Evolutionary conservation across 1,140 invertebrate species (phyloP), one percentile per base, ranked within the genome.

Genomic region (Lethrus apterus): DNA sequence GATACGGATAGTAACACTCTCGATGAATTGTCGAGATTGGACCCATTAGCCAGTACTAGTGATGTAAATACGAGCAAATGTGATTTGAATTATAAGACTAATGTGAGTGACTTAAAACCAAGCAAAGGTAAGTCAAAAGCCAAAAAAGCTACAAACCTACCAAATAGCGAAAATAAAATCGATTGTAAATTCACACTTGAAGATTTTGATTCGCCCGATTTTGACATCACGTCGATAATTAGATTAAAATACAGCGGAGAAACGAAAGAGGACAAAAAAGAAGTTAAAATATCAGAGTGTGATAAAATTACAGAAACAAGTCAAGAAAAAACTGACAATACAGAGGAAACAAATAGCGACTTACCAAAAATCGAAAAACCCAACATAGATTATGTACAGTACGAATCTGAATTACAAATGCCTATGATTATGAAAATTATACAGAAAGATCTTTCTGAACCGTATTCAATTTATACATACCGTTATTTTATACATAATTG

Each of bases 401-500:
- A 93, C 72, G 75, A 90, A 72, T 83, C 82, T 48, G 92, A 95
- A 74, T 62, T 83, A 51, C 90, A 95, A 74, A 93, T 96, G 89
- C 83, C 88, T 54, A 83, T 90, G 64, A 98, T 99, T 55, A 98
- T 98, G 91, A 83, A 87, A 75, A 80, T 98, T 60, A 99, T 99
- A 66, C 93, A 97, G 65, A 96, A 94, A 68, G 96, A 98, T 74
- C 76, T 99, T 52, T 98, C 94, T 50, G 96, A 99, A 80, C 96
- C 96, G 19, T 99, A 99, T 75, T 98, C 94, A 48, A 98, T 99
- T 73, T 99, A 99, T 70, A 99, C 96, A 24, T 99, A 99, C 77
- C 83, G 96, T 75, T 99, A 99, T 79, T 99, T 99, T 76, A 98
- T 99, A 69, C 93, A 98, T 69, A 98, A 99, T 71, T 99, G 96